Conservation (phyloP, 2,797 vertebrate species). For the Pangasius krempfi region DNA sequence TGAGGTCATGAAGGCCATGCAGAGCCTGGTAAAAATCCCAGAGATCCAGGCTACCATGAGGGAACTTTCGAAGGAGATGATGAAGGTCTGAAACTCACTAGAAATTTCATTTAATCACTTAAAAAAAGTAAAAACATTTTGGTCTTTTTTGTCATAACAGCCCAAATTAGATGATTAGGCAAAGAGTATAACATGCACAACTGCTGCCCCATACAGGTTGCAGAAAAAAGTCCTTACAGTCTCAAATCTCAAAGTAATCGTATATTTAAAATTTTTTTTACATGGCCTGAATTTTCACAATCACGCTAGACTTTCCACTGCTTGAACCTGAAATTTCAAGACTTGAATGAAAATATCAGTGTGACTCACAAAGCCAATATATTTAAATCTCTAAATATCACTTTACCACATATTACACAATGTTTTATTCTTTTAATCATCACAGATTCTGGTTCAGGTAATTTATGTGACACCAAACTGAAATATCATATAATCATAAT, state of each 20-base stretch:
- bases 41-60: slow-evolving; percentile 98
- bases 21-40: slow-evolving; percentile 91
- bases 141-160: background rate
- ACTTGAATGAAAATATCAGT: background rate
- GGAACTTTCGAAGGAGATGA: slow-evolving; percentile 98
- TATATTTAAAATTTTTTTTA: too few species aligned
- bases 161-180: background rate
- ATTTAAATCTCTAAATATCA: background rate
- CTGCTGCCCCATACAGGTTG: background rate
- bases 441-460: background rate
- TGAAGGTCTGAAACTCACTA: slow-evolving; percentile 80
- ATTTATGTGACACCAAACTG: background rate
- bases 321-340: background rate
- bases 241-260: background rate
- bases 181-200: too few species aligned
- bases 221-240: background rate
- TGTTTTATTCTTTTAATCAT: background rate
- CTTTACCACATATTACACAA: background rate
- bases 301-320: background rate
- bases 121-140: background rate
- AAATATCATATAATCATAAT: background rate
- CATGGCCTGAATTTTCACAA: background rate
- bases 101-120: background rate
- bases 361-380: background rate
- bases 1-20: slow-evolving; percentile 99